Evolutionary conservation across 2,113 vertebrate genomes (phyloP), one percentile per base, ranked within the genome.

Genomic region (Trogon melanurus): DNA sequence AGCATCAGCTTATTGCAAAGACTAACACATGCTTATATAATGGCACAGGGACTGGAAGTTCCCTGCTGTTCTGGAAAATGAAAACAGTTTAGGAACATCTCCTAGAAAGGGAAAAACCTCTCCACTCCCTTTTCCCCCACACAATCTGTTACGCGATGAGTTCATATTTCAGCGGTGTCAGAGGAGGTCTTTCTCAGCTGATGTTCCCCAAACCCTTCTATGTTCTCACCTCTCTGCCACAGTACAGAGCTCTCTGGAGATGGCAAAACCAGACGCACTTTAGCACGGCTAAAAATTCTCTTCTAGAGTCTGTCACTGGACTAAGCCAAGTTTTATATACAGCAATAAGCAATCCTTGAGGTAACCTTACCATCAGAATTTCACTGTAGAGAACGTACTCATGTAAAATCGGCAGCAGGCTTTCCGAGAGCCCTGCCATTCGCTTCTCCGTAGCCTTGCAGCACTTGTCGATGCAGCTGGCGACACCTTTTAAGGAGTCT

Each of bases 331-430:
- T 53, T 71, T 60, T 60, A 41, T 11, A 53, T 0, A 56, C 10
- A 70, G 51, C 27, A 70, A 57, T 30, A 34, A 50, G 22, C 44
- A 86, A 22, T 32, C 67, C 54, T 65, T 23, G 57, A 61, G 30
- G 21, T 81, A n/a, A 48, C 5, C 98, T 98, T 98, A 99, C 99
- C 99, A 98, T 98, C 13, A 99, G 95, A 4, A 98, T 99, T 66
- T 99, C 99, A 12, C 98, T 96, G 76, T 99, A 99, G 64, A 99
- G 99, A 70, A 99, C 97, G 0, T 99, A 99, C 58, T 99, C 99
- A 3, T 99, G 99, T 22, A 99, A 91, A 4, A 98, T 89, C 0
- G 99, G 99, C 65, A 98, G 98, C 54, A 99, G 97, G 44, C 93
- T 94, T 47, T 99, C 98, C 0, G 98, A 98, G 84, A 99, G 97